Evolutionary conservation across 2,113 vertebrate genomes (phyloP), one percentile per base, ranked within the genome.

Genomic region (Pelusios castaneus): DNA sequence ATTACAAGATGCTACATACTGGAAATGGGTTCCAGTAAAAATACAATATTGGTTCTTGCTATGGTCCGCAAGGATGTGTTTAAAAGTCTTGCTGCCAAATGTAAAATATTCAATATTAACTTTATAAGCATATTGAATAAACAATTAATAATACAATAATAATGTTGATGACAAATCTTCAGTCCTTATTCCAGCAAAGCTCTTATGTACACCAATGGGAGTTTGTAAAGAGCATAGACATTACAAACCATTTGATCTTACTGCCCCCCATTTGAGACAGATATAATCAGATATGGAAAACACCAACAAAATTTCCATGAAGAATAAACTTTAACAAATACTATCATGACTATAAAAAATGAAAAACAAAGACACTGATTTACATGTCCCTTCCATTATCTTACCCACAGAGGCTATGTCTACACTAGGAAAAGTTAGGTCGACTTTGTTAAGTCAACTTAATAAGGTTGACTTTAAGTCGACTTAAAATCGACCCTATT

Each of bases 351-450:
- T 84, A 41, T 10, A 47, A 56, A 86, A 58, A 76, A 76, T 25
- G 54, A 70, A 85, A 93, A 94, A 81, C 86, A 88, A 88, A 96
- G 92, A 58, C 70, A 87, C 90, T 43, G 86, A 93, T 91, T 43
- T 77, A 63, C 89, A 88, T 10, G 2, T 70, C 85, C 85, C 82
- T 88, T 82, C 31, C 76, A 86, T 86, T 82, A 76, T 86, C 81
- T 91, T 67, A 27, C n/a, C n/a, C n/a, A n/a, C n/a, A n/a, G n/a
- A n/a, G n/a, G n/a, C n/a, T n/a, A n/a, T n/a, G n/a, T n/a, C n/a
- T n/a, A n/a, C n/a, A n/a, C n/a, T n/a, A n/a, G n/a, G n/a, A n/a
- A n/a, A n/a, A n/a, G n/a, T n/a, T n/a, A n/a, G n/a, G n/a, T n/a
- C n/a, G n/a, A n/a, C n/a, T n/a, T n/a, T n/a, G n/a, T n/a, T n/a